phyloP scores from a whole-genome alignment of 2,113 vertebrate genomes.

The Panthera tigris region DNA sequence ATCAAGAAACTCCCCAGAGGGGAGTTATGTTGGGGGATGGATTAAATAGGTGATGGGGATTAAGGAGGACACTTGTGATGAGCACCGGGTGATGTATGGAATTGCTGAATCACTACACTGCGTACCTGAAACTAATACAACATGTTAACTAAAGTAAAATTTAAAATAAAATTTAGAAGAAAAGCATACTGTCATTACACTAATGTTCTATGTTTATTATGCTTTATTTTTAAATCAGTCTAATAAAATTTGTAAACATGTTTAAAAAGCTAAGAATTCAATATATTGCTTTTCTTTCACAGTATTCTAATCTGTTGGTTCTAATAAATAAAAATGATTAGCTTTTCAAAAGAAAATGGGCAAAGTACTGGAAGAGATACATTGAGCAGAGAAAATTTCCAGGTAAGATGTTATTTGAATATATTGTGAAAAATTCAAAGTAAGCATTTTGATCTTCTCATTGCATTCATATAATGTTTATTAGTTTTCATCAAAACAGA shows the following conservation, averaged over 20 bases:
- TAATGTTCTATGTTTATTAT: neutral
- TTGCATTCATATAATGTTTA: neutral
- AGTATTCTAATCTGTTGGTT: neutral
- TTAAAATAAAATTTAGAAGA: neutral
- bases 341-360: slow-evolving; percentile 36
- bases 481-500: slow-evolving; percentile 8
- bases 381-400: neutral
- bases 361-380: neutral
- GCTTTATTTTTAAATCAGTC: neutral
- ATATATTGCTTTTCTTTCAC: neutral
- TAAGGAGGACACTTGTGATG: neutral
- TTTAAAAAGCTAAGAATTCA: slow-evolving; percentile 1
- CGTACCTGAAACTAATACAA: neutral
- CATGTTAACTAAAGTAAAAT: neutral
- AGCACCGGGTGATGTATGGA: neutral
- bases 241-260: neutral
- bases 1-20: neutral
- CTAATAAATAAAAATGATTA: neutral
- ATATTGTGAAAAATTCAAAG: neutral
- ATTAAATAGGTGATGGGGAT: neutral
- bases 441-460: neutral
- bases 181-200: neutral
- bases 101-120: neutral
- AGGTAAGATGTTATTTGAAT: neutral
- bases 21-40: neutral